phyloP scores from a whole-genome alignment of 2,797 vertebrate species.

The Pteronotus mesoamericanus region DNA sequence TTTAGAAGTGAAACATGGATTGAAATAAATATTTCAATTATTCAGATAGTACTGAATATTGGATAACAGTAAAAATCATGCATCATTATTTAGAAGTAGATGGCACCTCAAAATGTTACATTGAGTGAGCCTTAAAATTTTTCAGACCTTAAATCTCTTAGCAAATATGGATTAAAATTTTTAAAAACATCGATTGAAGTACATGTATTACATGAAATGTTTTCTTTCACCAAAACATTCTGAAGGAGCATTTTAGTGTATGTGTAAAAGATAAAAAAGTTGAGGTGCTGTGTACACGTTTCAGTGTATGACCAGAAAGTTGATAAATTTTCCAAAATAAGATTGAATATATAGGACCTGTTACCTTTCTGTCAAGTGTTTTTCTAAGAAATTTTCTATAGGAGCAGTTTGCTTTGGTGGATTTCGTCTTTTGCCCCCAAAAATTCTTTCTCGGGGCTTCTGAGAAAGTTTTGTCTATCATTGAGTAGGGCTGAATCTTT shows the following conservation, averaged over 20 bases:
- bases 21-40: background rate
- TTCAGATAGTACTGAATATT: background rate
- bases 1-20: background rate
- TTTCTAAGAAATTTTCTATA: background rate
- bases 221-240: background rate
- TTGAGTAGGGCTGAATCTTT: background rate
- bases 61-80: background rate
- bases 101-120: background rate
- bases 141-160: background rate
- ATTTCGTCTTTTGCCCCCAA: background rate
- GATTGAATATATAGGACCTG: background rate
- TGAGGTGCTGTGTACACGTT: background rate
- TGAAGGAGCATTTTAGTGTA: background rate
- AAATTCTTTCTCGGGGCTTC: slow-evolving; percentile 2
- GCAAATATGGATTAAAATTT: slow-evolving; percentile 30
- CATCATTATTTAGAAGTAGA: background rate
- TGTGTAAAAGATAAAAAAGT: background rate
- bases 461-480: slow-evolving; percentile 18
- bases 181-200: background rate
- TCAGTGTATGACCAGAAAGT: slow-evolving; percentile 9
- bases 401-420: background rate
- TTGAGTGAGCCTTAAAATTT: background rate
- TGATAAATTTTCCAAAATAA: background rate
- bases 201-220: background rate
- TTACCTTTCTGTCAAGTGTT: slow-evolving; percentile 17